These are phyloP conservation scores for Colostygia pectinataria DNA, from an alignment of 2,888 invertebrate species.

Conservation along the genomic window DNA sequence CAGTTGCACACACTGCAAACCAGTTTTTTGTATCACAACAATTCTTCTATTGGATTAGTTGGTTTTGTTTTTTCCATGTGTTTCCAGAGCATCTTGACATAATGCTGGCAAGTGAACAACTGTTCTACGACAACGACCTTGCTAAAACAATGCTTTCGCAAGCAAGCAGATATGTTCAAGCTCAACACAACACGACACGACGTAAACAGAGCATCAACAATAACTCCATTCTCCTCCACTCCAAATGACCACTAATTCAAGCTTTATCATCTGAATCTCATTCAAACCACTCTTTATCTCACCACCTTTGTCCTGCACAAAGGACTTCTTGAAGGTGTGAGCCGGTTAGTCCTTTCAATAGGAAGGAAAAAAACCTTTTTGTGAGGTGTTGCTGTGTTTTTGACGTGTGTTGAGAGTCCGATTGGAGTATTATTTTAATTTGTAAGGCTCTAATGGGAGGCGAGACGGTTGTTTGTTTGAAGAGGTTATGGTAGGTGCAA, in stretches of 20 bases:
- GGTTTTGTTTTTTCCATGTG: no score
- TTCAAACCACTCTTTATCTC: constrained; percentile 45
- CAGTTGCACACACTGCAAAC: no score
- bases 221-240: constrained; percentile 16
- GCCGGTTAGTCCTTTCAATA: constrained; percentile 34
- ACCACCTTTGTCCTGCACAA: constrained; percentile 49
- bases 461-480: constrained; percentile 20
- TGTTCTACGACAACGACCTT: constrained; percentile 2
- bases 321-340: constrained; percentile 55
- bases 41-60: no score
- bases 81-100: no score
- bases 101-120: no score
- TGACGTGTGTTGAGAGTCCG: constrained; percentile 36
- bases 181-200: constrained; percentile 16
- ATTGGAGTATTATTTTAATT: constrained; percentile 34
- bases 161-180: neutral
- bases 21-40: no score
- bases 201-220: constrained; percentile 20
- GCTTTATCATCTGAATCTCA: constrained; percentile 40
- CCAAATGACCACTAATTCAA: constrained; percentile 32
- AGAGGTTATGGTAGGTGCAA: constrained; percentile 10
- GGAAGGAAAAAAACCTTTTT: constrained; percentile 32
- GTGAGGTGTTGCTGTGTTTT: constrained; percentile 43
- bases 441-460: constrained; percentile 31
- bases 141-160: constrained; percentile 1